These are phyloP conservation scores for Argyrosomus regius DNA, from an alignment of 2,797 vertebrate genomes.

Conservation along the genomic window DNA sequence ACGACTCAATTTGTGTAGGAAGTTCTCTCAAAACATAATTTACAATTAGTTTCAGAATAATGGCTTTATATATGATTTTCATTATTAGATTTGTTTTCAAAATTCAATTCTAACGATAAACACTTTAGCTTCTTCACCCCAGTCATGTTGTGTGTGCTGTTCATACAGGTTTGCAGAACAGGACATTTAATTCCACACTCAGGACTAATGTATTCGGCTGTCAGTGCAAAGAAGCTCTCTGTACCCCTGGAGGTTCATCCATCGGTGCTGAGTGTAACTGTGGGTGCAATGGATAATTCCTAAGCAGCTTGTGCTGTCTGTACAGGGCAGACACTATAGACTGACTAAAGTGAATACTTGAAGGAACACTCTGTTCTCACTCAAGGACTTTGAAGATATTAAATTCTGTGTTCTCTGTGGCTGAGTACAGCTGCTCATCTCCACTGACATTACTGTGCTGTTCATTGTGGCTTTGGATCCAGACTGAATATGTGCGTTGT, in stretches of 20 bases:
- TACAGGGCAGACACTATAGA: slow-evolving; percentile 10
- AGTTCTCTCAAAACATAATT: not conserved
- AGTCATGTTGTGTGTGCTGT: not conserved
- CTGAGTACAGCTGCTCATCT: not conserved
- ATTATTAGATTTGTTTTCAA: not conserved
- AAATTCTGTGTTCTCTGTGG: slow-evolving; percentile 9
- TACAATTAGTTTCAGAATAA: not conserved
- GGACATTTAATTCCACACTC: slow-evolving; percentile 25
- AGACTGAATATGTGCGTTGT: not conserved
- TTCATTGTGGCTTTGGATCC: not conserved
- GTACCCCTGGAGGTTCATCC: slow-evolving; percentile 33
- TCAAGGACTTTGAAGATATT: slow-evolving; percentile 40
- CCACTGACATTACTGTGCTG: not conserved
- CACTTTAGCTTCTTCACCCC: not conserved
- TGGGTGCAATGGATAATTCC: slow-evolving; percentile 33
- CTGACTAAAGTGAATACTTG: slow-evolving; percentile 37
- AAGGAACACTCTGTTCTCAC: slow-evolving; percentile 49
- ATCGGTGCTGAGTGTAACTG: slow-evolving; percentile 21
- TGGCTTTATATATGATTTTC: not conserved
- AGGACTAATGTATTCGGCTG: slow-evolving; percentile 31
- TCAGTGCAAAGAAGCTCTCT: slow-evolving; percentile 37
- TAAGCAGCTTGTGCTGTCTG: slow-evolving; percentile 34
- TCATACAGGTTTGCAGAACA: slow-evolving; percentile 16
- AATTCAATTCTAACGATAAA: not conserved
- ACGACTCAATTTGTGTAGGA: not conserved